Percentiles rank a stretch among this genome's conserved stretches.
Conservation (phyloP, 2,113 vertebrate genomes). For the Pseudolaguvia tuberculata region DNA sequence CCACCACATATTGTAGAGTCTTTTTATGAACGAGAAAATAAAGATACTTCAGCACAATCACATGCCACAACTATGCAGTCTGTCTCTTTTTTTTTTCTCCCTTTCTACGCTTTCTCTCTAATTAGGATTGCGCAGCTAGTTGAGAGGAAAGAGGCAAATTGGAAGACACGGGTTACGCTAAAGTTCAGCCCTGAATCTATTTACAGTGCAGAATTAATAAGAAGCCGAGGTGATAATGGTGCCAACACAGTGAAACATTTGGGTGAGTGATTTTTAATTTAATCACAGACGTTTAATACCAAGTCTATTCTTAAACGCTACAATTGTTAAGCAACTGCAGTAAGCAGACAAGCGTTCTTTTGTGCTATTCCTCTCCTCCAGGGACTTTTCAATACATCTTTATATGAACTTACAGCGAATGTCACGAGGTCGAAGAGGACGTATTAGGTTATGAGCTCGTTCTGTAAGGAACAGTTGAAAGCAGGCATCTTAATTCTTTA, state of each 20-base stretch:
- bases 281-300: conserved; percentile 54
- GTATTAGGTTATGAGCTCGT: conserved; percentile 34
- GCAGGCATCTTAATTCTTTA: conserved; percentile 52
- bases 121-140: conserved; percentile 55
- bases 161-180: conserved; percentile 57
- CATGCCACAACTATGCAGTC: conserved; percentile 29
- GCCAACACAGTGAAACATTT: conserved; percentile 55
- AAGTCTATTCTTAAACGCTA: conserved; percentile 43
- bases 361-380: conserved; percentile 5
- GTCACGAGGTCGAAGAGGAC: conserved; percentile 21
- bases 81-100: conserved; percentile 6
- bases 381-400: conserved; percentile 20
- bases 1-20: conserved; percentile 6
- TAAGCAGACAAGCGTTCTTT: conserved; percentile 31
- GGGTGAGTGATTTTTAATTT: conserved; percentile 59
- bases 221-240: conserved; percentile 56
- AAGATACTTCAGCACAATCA: conserved; percentile 44
- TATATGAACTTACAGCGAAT: conserved; percentile 35
- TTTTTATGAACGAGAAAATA: conserved; percentile 49
- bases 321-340: conserved; percentile 16
- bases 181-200: conserved; percentile 60
- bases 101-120: conserved; percentile 49
- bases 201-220: conserved; percentile 62
- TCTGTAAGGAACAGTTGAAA: conserved; percentile 32
- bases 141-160: conserved; percentile 50